A percentile compares a stretch with the other conserved stretches of the same genome.
These are phyloP conservation scores for Drosophila ohnishii DNA, from an alignment of 1,140 invertebrate genomes.

Conservation along the genomic window DNA sequence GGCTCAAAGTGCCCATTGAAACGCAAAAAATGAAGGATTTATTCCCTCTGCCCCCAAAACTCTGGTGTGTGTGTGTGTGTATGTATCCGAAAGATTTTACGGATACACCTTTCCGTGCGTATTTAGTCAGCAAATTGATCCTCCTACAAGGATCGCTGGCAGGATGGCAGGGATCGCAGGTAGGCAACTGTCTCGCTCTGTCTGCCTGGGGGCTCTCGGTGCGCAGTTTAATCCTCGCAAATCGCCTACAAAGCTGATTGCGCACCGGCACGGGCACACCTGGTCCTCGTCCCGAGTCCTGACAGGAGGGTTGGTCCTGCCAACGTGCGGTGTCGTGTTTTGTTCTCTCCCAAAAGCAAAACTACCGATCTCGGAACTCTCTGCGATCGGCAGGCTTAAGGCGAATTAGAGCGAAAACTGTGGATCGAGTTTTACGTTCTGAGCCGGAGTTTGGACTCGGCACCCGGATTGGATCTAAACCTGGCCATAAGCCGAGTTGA, in stretches of 20 bases:
- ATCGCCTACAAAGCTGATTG: slow-evolving; percentile 82
- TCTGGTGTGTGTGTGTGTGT: slow-evolving; percentile 42
- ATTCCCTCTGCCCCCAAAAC: slow-evolving; percentile 27
- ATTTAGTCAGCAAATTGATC: slow-evolving; percentile 80
- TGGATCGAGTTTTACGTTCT: slow-evolving; percentile 26
- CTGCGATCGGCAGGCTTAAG: slow-evolving; percentile 54
- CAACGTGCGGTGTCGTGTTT: slow-evolving; percentile 50
- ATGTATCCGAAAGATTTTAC: slow-evolving; percentile 69
- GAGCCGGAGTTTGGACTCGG: slow-evolving; percentile 12
- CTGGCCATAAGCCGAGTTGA: slow-evolving; percentile 56
- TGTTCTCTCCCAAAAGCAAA: slow-evolving; percentile 37
- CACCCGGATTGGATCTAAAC: slow-evolving; percentile 18
- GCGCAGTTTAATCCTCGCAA: slow-evolving; percentile 81
- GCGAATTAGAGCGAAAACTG: slow-evolving; percentile 63
- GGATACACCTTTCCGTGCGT: slow-evolving; percentile 76
- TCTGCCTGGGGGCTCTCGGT: slow-evolving; percentile 25
- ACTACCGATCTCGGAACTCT: slow-evolving; percentile 20
- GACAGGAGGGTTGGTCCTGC: slow-evolving; percentile 56
- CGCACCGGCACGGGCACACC: slow-evolving; percentile 75
- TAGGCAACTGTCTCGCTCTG: slow-evolving; percentile 55
- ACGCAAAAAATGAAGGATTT: slow-evolving; percentile 79
- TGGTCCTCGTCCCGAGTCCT: slow-evolving; percentile 37
- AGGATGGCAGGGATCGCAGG: slow-evolving; percentile 39
- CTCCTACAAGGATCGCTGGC: slow-evolving; percentile 58
- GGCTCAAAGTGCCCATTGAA: slow-evolving; percentile 73